Evolutionary conservation across 2,797 vertebrate genomes (phyloP), one percentile per base, ranked within the genome.

Genomic region (Atherinosoma microstoma): DNA sequence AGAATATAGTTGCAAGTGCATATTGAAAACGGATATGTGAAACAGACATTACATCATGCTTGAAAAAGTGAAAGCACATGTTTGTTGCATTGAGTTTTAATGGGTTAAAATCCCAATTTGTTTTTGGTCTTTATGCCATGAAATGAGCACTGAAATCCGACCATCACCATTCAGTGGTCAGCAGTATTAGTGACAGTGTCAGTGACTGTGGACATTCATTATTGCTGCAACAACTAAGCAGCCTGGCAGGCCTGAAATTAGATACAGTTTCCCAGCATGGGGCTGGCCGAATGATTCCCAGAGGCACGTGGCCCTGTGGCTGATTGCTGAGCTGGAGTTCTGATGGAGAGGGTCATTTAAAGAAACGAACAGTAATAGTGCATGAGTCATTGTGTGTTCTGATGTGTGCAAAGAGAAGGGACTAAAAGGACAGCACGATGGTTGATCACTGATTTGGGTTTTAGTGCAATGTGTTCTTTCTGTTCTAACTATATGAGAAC

Each of bases 261-360:
- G 67, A 83, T 62, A 75, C 63, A 78, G 65, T 45, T 57, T 70
- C 74, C 66, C 76, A 70, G 75, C 53, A 75, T 77, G 82, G 67
- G 70, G 67, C 15, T 9, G 12, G 58, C 40, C 59, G 57, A 34
- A 75, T 64, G 75, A 70, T 80, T 77, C 86, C 82, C 58, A 67
- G 75, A 76, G 84, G 64, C 71, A 82, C 10, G 10, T 64, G 71
- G 75, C 82, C 73, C 72, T 66, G 18, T 49, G 70, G 75, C 62
- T 82, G 81, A 89, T 86, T 82, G 82, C 82, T 56, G 72, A 75
- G 75, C 84, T 66, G 79, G 86, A 45, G 77, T 78, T 84, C 87
- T 92, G 86, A 91, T 91, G 89, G 81, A 87, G 85, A 84, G 80
- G 85, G 81, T 92, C 89, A 92, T 93, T 90, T 91, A 89, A 85